phyloP scores from a whole-genome alignment of 2,888 invertebrate genomes.

The Mycalesis mineus region DNA sequence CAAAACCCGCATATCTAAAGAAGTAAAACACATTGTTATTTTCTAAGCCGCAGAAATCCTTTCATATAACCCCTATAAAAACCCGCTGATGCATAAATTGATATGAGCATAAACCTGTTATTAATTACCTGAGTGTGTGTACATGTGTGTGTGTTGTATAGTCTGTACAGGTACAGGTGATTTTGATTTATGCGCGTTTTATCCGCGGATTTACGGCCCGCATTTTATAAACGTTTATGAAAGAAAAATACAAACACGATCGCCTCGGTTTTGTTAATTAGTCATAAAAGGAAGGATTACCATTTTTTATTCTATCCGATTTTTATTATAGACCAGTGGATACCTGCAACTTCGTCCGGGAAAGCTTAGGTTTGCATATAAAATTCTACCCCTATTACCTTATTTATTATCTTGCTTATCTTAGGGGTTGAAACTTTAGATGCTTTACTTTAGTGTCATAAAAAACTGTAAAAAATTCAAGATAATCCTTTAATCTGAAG shows the following conservation, averaged over 20 bases:
- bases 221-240: not conserved
- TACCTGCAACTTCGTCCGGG: too few relatives aligned
- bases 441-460: too few relatives aligned
- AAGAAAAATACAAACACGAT: not conserved
- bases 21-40: not conserved
- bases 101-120: slow-evolving; percentile 3
- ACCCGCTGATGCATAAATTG: slow-evolving; percentile 10
- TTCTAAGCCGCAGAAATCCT: not conserved
- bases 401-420: too few relatives aligned
- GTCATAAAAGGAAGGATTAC: too few relatives aligned
- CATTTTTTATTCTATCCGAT: too few relatives aligned
- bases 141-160: not conserved
- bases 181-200: slow-evolving; percentile 5
- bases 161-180: slow-evolving; percentile 1
- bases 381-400: too few relatives aligned
- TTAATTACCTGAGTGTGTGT: slow-evolving; percentile 1
- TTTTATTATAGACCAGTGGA: too few relatives aligned
- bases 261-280: not conserved
- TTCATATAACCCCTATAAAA: not conserved
- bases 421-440: too few relatives aligned
- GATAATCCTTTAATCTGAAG: too few relatives aligned
- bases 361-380: too few relatives aligned
- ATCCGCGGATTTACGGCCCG: slow-evolving; percentile 5
- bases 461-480: too few relatives aligned
- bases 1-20: not conserved